Base-by-base conservation (phyloP, 2,113 vertebrate genomes). In the Edolisoma coerulescens region DNA sequence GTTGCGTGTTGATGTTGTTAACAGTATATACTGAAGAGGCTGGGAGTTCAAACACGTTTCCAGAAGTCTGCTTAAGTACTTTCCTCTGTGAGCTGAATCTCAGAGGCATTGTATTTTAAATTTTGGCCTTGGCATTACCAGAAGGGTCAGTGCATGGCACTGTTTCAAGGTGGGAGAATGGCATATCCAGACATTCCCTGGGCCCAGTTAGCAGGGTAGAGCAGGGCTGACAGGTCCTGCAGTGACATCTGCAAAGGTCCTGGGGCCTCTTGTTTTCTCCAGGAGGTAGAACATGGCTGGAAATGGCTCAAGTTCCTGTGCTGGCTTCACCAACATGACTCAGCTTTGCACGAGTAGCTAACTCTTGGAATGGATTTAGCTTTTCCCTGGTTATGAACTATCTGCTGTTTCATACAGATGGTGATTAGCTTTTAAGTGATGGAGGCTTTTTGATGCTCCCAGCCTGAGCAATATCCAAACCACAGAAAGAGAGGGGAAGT, bases 401-500 rank as follows among this genome's bases (percentile, higher is more conserved):
- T 81, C 67, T 94, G 54, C 83, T 93, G 50, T 75, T 95, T 93
- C 68, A 74, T 90, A 27, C 28, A 65, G 79, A 77, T 47, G 4
- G 30, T 80, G 54, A 88, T 82, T 69, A 80, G 59, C 47, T 16
- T 77, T 28, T 57, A 80, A 71, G 82, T 87, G 52, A 65, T 3
- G 1, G 81, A 61, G 22, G 71, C 83, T 90, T 94, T 95, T 95
- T 78, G 77, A 41, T 84, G 68, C 52, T 93, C 18, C 56, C 73
- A 88, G 60, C 37, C 52, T 1, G 2, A 86, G 37, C 64, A 67
- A 33, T 85, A 88, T 41, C 27, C 52, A 93, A 86, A 95, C 95
- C 83, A 81, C 93, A 94, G 60, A 96, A 84, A 68, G 83, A 77
- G 37, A 80, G 5, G 54, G 54, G 71, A 90, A 88, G 68, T 84